Percentiles rank a stretch among this genome's conserved stretches.
Evolutionary conservation across 2,113 vertebrate species (phyloP).

Genomic region (Rhinopithecus roxellana): DNA sequence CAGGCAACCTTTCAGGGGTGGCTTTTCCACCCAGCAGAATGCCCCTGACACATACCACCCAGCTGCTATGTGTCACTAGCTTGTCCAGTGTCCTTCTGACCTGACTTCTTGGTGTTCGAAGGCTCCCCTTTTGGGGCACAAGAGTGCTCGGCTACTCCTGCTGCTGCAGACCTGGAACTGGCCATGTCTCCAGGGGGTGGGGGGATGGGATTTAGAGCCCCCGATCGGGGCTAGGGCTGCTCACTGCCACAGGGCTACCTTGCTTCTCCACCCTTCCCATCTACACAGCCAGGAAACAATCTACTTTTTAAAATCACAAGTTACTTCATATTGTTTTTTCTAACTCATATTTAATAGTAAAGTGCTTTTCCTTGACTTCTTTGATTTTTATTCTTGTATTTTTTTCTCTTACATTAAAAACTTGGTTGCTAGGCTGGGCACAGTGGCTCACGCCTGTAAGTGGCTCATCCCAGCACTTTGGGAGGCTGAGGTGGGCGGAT

Average conservation of each 20-base stretch:
- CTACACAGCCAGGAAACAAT: not conserved
- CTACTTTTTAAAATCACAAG: not conserved
- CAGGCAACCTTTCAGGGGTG: not conserved
- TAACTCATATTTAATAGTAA: not conserved
- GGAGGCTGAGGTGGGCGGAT: no score
- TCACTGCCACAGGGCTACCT: fast-evolving
- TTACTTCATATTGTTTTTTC: not conserved
- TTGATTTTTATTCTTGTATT: not conserved
- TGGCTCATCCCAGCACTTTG: no score
- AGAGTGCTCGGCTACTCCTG: no score
- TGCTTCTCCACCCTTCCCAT: not conserved
- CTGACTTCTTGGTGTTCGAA: fast-evolving
- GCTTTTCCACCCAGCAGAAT: not conserved
- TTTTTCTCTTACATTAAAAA: not conserved
- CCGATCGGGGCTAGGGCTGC: not conserved
- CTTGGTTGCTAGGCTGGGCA: not conserved
- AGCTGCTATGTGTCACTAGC: not conserved
- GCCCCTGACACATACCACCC: not conserved
- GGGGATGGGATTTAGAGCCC: not conserved
- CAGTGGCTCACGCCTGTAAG: no score
- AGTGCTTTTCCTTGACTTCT: not conserved
- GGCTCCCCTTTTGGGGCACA: not conserved
- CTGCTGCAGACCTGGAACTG: not conserved
- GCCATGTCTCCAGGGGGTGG: not conserved
- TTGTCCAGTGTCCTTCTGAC: not conserved